Evolutionary conservation across 2,888 invertebrate species (phyloP), one percentile per base, ranked within the genome.

Genomic region (Julus scandinavius): DNA sequence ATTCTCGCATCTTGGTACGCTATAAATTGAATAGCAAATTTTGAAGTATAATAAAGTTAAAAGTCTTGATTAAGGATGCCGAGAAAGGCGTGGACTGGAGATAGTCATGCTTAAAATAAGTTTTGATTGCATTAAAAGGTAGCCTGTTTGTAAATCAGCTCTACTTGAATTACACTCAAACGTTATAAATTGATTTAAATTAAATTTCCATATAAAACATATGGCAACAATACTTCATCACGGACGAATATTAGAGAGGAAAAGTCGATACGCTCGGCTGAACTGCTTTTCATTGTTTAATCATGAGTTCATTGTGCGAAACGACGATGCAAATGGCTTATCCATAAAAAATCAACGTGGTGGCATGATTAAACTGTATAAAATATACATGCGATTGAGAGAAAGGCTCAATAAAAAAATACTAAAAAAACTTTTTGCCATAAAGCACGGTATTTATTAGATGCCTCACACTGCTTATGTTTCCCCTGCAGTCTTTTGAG

Each of bases 271-370:
- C 29, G 72, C 72, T 72, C 72, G 29, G 72, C 29, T 72, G 29
- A 72, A 72, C 72, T 72, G 72, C 72, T 29, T 29, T 72, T 72
- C 72, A 72, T 72, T 72, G 72, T 72, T 72, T 72, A 72, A 72
- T 72, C 72, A 72, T 72, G 72, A 72, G 72, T 72, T 72, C 72
- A 72, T 72, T 72, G 72, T 72, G 72, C 29, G 72, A 72, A 72
- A 72, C 72, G 72, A 72, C 72, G 29, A 72, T 72, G 72, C 72
- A 72, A 72, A 72, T 72, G 72, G 29, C 29, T 72, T 29, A 29
- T 20, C 72, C 72, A 29, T 72, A 72, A 72, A 72, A 72, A 72
- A 29, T 29, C 72, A 72, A 72, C 72, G 72, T 72, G 72, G 29
- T 13, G 72, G 72, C 29, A 72, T 72, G 72, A 72, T 72, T 72